These are phyloP conservation scores for Entomobrya multifasciata DNA, from an alignment of 2,888 invertebrate species.

Conservation along the genomic window DNA sequence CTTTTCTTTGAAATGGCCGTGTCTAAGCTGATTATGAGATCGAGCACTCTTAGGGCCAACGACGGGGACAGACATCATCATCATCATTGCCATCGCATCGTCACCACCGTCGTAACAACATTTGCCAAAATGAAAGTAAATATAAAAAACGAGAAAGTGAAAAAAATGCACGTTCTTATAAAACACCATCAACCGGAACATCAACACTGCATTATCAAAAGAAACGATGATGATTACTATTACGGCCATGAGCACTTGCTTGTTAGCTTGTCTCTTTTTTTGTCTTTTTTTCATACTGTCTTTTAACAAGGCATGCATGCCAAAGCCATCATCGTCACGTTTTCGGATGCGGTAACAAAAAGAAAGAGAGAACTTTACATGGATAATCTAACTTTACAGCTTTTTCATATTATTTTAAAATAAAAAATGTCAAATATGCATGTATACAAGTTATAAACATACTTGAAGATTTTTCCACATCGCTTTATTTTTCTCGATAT, in stretches of 20 bases:
- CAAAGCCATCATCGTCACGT: neutral
- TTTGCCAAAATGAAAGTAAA: constrained; percentile 3
- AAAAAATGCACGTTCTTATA: constrained; percentile 22
- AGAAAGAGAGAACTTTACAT: neutral
- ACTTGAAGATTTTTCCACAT: no score
- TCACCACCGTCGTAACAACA: neutral
- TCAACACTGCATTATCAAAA: constrained; percentile 58
- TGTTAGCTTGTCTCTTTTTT: constrained; percentile 30
- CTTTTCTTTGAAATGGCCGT: constrained; percentile 35
- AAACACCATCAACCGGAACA: constrained; percentile 48
- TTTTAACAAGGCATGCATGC: neutral
- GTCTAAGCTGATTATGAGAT: constrained; percentile 69
- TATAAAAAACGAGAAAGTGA: neutral
- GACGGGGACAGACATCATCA: neutral
- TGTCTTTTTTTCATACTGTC: neutral
- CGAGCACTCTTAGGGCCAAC: constrained; percentile 46
- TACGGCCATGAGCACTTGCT: neutral
- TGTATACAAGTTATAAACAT: no score
- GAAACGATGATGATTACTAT: constrained; percentile 19
- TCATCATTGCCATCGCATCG: neutral
- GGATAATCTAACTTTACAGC: neutral
- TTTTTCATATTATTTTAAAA: neutral
- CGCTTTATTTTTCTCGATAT: no score
- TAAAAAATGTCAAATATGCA: no score
- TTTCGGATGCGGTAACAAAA: neutral